A percentile compares a stretch with the other conserved stretches of the same genome.
Conservation (phyloP, 2,113 vertebrate species). For the Philantomba maxwellii region DNA sequence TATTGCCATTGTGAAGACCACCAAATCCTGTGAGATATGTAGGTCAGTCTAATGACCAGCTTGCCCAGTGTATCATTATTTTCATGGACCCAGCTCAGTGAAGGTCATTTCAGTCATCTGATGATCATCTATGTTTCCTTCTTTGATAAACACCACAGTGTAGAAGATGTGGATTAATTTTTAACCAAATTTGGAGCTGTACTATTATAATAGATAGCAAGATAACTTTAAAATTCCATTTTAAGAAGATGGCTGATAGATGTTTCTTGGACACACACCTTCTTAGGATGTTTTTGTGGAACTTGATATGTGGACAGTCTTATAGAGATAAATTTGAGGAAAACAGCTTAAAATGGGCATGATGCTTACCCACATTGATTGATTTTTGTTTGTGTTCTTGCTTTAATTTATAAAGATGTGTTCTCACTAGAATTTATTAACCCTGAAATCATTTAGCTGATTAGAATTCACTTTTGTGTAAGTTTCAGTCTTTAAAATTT, state of each 20-base stretch:
- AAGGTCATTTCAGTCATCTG: background rate
- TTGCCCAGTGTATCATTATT: background rate
- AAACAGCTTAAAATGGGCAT: background rate
- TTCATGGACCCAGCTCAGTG: background rate
- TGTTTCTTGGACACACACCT: background rate
- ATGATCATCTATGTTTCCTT: background rate
- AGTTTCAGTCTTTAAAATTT: background rate
- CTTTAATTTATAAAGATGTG: background rate
- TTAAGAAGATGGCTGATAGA: background rate
- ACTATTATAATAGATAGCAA: background rate
- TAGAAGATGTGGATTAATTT: background rate
- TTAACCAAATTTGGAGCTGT: background rate
- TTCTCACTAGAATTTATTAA: background rate
- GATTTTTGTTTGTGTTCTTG: background rate
- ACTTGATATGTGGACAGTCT: background rate
- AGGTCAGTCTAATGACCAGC: background rate
- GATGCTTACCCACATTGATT: background rate
- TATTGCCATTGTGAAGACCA: background rate
- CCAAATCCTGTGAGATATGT: background rate
- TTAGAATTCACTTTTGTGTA: constrained; percentile 6
- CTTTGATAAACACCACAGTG: background rate
- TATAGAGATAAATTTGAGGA: background rate
- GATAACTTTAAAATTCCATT: background rate
- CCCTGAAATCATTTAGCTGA: background rate
- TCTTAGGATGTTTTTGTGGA: background rate